Evolutionary conservation across 2,797 vertebrate species (phyloP), one percentile per base, ranked within the genome.

Genomic region (Schizopygopsis malacanthus): DNA sequence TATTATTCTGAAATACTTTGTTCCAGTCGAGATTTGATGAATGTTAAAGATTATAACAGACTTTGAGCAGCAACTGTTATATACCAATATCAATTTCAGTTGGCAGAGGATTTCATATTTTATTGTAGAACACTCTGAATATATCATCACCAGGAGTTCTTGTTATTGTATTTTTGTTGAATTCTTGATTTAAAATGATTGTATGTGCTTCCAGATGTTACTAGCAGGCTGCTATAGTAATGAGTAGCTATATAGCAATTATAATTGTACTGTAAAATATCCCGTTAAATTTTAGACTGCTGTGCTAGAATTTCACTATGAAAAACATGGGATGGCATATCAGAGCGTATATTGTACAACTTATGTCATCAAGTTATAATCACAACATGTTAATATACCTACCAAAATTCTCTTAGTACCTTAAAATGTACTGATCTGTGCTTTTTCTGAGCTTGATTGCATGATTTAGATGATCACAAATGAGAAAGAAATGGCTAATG

Each of bases 1-100:
- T 52, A 20, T 76, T 83, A 67, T 76, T 83, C 39, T 52, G 20
- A 67, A 22, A 65, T 45, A n/a, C 56, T 52, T 56, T 45, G 56
- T 63, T 63, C 56, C 12, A 65, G 4, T 25, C 6, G 2, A 75
- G 59, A 50, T 50, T 50, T 37, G 56, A 47, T 65, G 13, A 33
- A 76, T 12, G 6, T 43, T 61, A 37, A 18, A 65, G 28, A 83
- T 5, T 16, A 39, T 7, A 3, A 50, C 25, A 39, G 20, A 6
- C 43, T 72, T 70, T 41, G 3, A 33, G 52, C 52, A 18, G 3
- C 18, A 28, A 59, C 43, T 22, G 15, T 43, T 73, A 13, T 37
- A 37, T 8, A 47, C 25, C 33, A 25, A 54, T 39, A 16, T 13
- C 4, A 67, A 8, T 22, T 80, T 80, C 6, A 80, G 67, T 75